Conservation (phyloP, 2,113 vertebrate genomes). For the Pimephales promelas region DNA sequence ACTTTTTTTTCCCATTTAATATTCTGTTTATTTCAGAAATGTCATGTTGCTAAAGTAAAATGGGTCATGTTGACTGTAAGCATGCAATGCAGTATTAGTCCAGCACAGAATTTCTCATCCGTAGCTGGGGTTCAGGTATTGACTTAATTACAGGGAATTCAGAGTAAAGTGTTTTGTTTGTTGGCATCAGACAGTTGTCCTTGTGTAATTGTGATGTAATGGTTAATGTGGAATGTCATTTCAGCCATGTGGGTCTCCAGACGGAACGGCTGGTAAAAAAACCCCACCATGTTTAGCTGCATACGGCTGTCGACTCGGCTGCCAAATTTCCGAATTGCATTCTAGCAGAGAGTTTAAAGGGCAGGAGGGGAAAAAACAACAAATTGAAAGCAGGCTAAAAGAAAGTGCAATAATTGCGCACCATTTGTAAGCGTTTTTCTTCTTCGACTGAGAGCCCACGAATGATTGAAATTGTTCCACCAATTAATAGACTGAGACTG, state of each 20-base stretch:
- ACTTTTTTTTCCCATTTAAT: not conserved
- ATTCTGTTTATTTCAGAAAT: not conserved
- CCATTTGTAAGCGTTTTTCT: slow-evolving; percentile 68
- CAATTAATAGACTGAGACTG: slow-evolving; percentile 65
- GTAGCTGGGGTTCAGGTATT: slow-evolving; percentile 21
- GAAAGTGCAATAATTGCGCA: slow-evolving; percentile 55
- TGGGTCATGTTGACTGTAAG: not conserved
- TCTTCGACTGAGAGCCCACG: slow-evolving; percentile 59
- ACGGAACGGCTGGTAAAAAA: slow-evolving; percentile 70
- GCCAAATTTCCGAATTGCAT: slow-evolving; percentile 46
- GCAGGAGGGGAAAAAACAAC: slow-evolving; percentile 41
- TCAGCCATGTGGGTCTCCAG: slow-evolving; percentile 69
- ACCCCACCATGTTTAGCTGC: slow-evolving; percentile 65
- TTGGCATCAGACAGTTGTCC: not conserved
- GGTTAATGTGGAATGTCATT: slow-evolving; percentile 54
- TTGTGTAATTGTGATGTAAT: slow-evolving; percentile 54
- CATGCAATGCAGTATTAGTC: not conserved
- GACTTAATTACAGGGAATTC: not conserved
- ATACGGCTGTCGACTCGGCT: slow-evolving; percentile 59
- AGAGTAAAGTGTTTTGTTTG: not conserved
- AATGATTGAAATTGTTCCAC: slow-evolving; percentile 67
- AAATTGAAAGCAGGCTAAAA: slow-evolving; percentile 53
- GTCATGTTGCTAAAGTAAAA: not conserved
- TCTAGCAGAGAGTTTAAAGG: slow-evolving; percentile 57
- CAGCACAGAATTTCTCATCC: not conserved